Evolutionary conservation across 2,113 vertebrate genomes (phyloP), one percentile per base, ranked within the genome.

Genomic region (Muntiacus muntjak): DNA sequence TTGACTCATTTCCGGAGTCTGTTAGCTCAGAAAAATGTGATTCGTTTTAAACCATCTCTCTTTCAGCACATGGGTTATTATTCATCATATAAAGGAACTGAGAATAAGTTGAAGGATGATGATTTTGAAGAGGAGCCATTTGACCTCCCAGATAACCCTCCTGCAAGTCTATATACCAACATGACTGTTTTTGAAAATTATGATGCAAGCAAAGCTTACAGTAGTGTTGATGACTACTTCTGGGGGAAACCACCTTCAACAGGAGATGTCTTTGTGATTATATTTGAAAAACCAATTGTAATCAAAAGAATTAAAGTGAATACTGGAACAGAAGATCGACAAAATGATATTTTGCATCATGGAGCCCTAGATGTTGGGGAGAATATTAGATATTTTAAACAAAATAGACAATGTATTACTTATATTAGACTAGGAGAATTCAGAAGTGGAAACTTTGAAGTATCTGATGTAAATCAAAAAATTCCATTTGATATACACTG

Each of bases 21-120:
- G 4, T 97, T 99, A 98, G 99, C 99, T 94, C 99, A 99, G 98
- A 99, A 99, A 98, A 99, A 99, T 89, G 99, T 99, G 55, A 99
- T 99, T 54, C 99, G 99, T 93, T 99, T 99, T 98, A 99, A 99
- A 98, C 99, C 99, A 83, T 99, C 99, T n/a, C 99, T 99, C 83
- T 99, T 99, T 98, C 99, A 99, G 97, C 99, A 99, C 98, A 99
- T 99, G 99, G 99, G 99, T 89, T 99, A 99, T 98, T 99, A 99
- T 93, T 99, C 99, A 0, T 99, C 99, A 6, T 99, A 99, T 94
- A 99, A 99, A 98, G 99, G 99, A 47, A 99, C 99, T 0, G 99
- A 99, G 98, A 99, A 99, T 98, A 99, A 99, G 92, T 98, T 99
- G 92, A 99, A 99, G 97, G 99, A 99, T 90, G 99, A 99, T 52